These are phyloP conservation scores for Sminthurides bifidus DNA, from an alignment of 1,140 invertebrate species.

Conservation along the genomic window DNA sequence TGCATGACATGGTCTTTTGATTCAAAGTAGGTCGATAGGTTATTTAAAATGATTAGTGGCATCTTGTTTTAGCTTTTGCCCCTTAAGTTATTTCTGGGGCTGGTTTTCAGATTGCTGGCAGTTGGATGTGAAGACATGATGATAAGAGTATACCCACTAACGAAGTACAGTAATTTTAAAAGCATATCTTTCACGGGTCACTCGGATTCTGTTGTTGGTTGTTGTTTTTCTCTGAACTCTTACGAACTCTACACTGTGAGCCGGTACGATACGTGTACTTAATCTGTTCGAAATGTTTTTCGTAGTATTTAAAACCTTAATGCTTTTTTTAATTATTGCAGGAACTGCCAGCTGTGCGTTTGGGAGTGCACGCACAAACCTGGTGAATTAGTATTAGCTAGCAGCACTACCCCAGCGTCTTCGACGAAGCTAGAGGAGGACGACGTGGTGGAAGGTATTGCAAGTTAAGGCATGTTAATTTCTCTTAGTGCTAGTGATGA, in stretches of 20 bases:
- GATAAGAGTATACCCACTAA: conserved; percentile 64
- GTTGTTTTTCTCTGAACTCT: conserved; percentile 76
- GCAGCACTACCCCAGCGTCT: conserved; percentile 41
- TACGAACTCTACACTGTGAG: conserved; percentile 68
- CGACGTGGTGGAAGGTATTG: conserved; percentile 16
- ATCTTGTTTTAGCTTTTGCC: not conserved
- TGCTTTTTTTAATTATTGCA: conserved; percentile 35
- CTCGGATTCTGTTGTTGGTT: conserved; percentile 63
- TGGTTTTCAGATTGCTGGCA: conserved; percentile 51
- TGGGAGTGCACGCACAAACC: conserved; percentile 73
- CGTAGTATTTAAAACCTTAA: not conserved
- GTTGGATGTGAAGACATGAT: conserved; percentile 77
- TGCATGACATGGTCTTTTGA: conserved; percentile 85
- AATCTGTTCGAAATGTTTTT: not conserved
- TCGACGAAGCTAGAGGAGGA: conserved; percentile 5
- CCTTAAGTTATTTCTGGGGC: not conserved
- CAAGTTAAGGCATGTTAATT: not conserved
- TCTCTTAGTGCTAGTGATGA: not conserved
- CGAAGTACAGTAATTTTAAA: conserved; percentile 60
- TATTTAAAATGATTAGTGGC: not conserved
- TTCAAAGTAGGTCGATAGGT: conserved; percentile 50
- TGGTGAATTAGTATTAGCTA: conserved; percentile 44
- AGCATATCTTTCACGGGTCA: conserved; percentile 62
- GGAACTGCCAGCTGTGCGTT: conserved; percentile 59
- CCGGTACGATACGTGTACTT: conserved; percentile 42